phyloP scores from a whole-genome alignment of 1,140 invertebrate species.

The Marisa cornuarietis region DNA sequence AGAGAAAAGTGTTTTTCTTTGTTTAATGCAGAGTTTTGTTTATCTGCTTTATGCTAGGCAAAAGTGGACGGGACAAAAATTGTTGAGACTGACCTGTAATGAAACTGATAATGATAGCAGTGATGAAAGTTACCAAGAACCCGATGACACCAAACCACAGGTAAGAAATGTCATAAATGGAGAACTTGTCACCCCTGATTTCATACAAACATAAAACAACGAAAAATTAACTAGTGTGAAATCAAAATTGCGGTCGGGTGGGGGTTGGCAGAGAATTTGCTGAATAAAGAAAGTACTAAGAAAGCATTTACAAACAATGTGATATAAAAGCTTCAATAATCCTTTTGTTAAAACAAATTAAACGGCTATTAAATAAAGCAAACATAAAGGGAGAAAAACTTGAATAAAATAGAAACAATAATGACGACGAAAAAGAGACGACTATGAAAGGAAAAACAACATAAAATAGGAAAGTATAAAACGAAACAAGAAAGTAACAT shows the following conservation, averaged over 20 bases:
- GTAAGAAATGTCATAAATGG: constrained; percentile 35
- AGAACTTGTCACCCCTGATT: neutral
- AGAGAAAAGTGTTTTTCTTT: neutral
- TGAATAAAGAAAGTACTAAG: no score
- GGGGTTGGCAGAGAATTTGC: no score
- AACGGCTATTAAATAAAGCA: no score
- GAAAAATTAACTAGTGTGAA: neutral
- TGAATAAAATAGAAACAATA: neutral
- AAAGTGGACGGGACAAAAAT: no score
- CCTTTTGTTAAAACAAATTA: no score
- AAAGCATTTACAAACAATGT: no score
- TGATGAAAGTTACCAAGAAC: constrained; percentile 17
- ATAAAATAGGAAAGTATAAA: no score
- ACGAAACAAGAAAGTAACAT: no score
- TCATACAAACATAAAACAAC: neutral
- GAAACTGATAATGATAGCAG: constrained; percentile 26
- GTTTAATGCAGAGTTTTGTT: no score
- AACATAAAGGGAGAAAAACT: neutral
- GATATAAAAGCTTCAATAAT: no score
- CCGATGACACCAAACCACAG: constrained; percentile 30
- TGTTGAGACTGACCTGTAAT: constrained; percentile 21
- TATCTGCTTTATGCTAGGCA: neutral
- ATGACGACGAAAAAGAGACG: neutral
- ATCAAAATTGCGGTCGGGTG: neutral
- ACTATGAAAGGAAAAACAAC: no score